A percentile compares a stretch with the other conserved stretches of the same genome.
These are phyloP conservation scores for Tyto alba DNA, from an alignment of 2,113 vertebrate genomes.

Conservation along the genomic window DNA sequence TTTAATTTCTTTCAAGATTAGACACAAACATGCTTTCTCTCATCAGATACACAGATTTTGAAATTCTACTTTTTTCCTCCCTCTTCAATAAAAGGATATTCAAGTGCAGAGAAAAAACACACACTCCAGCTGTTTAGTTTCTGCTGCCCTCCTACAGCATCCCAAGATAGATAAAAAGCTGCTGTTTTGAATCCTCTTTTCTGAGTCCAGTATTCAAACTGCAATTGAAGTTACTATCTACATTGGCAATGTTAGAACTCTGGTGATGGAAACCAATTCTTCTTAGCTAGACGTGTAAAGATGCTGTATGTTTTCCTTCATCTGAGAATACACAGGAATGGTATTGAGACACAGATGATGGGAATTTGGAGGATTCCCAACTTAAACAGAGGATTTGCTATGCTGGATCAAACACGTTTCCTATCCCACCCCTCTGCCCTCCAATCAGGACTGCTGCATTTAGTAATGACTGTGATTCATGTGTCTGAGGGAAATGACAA, in stretches of 20 bases:
- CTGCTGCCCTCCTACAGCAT: conserved; percentile 7
- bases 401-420: neutral
- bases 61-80: neutral
- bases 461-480: neutral
- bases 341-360: neutral
- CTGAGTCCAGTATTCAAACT: neutral
- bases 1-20: conserved; percentile 41
- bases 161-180: conserved; percentile 19
- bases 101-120: neutral
- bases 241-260: neutral
- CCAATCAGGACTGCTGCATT: neutral
- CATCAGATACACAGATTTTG: conserved; percentile 4
- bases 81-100: neutral
- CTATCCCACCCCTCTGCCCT: neutral
- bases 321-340: neutral
- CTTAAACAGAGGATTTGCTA: neutral
- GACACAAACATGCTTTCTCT: neutral
- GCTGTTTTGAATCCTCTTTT: neutral
- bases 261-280: neutral
- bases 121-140: conserved; percentile 29
- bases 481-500: neutral
- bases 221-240: neutral
- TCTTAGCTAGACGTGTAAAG: neutral
- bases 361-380: neutral
- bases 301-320: neutral